phyloP scores from a whole-genome alignment of 1,140 invertebrate species.

The Pachyrhynchus sulphureomaculatus region DNA sequence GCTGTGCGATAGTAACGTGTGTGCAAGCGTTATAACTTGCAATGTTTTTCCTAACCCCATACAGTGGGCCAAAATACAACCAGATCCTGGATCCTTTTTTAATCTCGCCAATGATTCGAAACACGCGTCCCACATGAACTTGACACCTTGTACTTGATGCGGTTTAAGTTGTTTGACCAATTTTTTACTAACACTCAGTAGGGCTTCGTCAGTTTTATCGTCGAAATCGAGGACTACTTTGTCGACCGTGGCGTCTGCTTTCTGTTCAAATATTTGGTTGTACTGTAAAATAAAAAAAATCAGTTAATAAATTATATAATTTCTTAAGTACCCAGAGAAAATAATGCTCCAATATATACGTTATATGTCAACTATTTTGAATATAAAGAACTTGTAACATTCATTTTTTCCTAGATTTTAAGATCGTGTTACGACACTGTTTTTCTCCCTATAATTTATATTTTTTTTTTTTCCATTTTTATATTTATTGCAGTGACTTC shows the following conservation, averaged over 20 bases:
- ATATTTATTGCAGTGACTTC: too few species aligned
- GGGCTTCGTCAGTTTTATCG: slow-evolving; percentile 60
- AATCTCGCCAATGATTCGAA: slow-evolving; percentile 65
- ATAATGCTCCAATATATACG: too few species aligned
- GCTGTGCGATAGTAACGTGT: slow-evolving; percentile 76
- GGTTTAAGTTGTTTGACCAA: slow-evolving; percentile 68
- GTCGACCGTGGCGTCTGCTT: slow-evolving; percentile 49
- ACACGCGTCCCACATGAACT: slow-evolving; percentile 77
- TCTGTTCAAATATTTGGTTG: slow-evolving; percentile 46
- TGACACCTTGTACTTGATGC: slow-evolving; percentile 73
- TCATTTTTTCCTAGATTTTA: too few species aligned
- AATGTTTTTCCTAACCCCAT: slow-evolving; percentile 72
- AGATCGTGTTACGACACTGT: too few species aligned
- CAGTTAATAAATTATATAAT: neutral
- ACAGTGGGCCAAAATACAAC: slow-evolving; percentile 85
- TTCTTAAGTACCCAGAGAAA: neutral
- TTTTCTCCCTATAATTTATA: too few species aligned
- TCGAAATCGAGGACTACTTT: slow-evolving; percentile 68
- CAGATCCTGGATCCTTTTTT: slow-evolving; percentile 62
- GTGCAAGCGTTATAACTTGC: slow-evolving; percentile 65
- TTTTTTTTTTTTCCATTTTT: too few species aligned
- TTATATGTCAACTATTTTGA: too few species aligned
- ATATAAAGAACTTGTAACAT: too few species aligned
- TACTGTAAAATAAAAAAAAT: slow-evolving; percentile 39
- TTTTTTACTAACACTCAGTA: slow-evolving; percentile 63